These are phyloP conservation scores for Varanus salvator DNA, from an alignment of 2,113 vertebrate species.

Conservation along the genomic window DNA sequence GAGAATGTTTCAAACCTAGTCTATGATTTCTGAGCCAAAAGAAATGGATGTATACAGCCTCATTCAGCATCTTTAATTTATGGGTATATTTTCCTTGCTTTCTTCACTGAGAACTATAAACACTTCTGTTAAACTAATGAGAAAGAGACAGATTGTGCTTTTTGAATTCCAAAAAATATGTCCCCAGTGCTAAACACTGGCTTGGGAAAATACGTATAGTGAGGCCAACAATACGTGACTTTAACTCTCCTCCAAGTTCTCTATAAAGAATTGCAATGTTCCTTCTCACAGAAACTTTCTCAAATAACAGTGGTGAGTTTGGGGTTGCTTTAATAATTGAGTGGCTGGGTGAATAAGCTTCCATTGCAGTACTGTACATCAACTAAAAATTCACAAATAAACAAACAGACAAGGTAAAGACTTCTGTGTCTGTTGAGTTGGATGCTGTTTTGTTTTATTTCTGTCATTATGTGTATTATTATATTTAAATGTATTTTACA, in stretches of 20 bases:
- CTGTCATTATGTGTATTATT: too few relatives aligned
- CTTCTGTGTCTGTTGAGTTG: too few relatives aligned
- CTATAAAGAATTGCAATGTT: background rate
- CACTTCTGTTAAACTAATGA: background rate
- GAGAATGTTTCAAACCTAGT: background rate
- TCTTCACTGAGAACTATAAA: background rate
- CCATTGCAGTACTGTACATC: slow-evolving; percentile 54
- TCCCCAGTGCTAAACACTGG: background rate
- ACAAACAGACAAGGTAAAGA: too few relatives aligned
- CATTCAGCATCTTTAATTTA: background rate
- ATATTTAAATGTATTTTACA: too few relatives aligned
- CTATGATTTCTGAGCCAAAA: background rate
- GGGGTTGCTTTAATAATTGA: slow-evolving; percentile 46
- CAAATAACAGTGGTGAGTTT: slow-evolving; percentile 41
- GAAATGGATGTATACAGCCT: background rate
- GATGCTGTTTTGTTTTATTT: too few relatives aligned
- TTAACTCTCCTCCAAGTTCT: background rate
- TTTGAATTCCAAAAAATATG: background rate
- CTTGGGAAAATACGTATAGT: background rate
- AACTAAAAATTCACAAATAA: slow-evolving; percentile 22
- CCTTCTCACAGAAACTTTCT: slow-evolving; percentile 31
- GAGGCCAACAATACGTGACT: background rate
- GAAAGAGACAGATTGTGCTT: background rate
- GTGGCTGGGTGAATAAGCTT: slow-evolving; percentile 34
- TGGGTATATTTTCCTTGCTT: background rate